Evolutionary conservation across 2,113 vertebrate species (phyloP).

Genomic region (Leptodactylus fuscus): DNA sequence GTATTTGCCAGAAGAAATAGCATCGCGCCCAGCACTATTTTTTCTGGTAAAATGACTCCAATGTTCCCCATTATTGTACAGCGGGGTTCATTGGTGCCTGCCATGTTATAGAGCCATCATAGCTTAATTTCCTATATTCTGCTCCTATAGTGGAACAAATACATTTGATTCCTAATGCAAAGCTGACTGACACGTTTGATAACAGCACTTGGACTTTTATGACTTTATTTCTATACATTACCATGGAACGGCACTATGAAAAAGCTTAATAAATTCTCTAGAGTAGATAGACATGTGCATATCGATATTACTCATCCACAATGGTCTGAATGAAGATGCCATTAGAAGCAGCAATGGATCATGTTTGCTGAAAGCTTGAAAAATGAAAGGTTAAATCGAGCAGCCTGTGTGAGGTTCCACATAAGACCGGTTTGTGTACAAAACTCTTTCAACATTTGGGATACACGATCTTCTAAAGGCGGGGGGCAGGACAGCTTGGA

Average conservation of each 20-base stretch:
- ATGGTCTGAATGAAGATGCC: slow-evolving; percentile 47
- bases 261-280: background rate
- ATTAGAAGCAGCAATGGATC: slow-evolving; percentile 23
- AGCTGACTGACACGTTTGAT: no score
- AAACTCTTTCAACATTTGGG: slow-evolving; percentile 73
- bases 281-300: background rate
- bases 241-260: background rate
- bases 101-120: no score
- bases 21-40: no score
- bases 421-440: slow-evolving; percentile 64
- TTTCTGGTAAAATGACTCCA: no score
- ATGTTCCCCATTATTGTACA: no score
- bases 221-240: background rate
- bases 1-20: no score
- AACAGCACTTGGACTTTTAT: background rate
- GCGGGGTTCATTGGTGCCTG: no score
- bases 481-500: slow-evolving; percentile 63
- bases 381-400: slow-evolving; percentile 63
- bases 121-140: no score
- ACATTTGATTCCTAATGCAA: no score
- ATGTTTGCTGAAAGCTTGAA: slow-evolving; percentile 56
- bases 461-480: slow-evolving; percentile 69
- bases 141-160: no score
- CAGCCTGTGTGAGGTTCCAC: slow-evolving; percentile 56
- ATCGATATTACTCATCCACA: slow-evolving; percentile 10